Base-by-base conservation (phyloP, 2,113 vertebrate genomes). In the Zosterops hypoxanthus region DNA sequence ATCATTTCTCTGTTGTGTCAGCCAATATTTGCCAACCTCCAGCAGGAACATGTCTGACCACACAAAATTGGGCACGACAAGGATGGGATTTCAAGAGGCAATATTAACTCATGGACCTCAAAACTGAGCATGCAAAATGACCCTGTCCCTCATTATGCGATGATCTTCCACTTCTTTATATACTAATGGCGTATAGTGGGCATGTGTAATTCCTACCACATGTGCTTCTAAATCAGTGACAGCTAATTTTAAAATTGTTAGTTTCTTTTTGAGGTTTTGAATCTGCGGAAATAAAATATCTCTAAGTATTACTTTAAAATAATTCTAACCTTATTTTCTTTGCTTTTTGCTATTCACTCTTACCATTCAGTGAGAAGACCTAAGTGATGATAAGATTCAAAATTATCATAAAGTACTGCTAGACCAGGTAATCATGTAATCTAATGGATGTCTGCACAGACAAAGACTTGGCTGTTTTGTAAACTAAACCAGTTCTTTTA, bases 31-130 rank as follows among this genome's bases (percentile, higher is more conserved):
- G 18, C 19, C 65, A 55, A 4, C 8, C 6, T 73, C 24, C 49
- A 86, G 39, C 31, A 41, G 24, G 42, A 73, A 33, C 3, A 5
- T 0, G 0, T 31, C 47, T 33, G 10, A 53, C 11, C 14, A 8
- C 13, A 68, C 6, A 39, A 53, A 81, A 71, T 5, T 7, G 11
- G 5, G 12, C 20, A 29, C 21, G 23, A 52, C 29, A 41, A 71
- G 6, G 5, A 56, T 19, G 4, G 4, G 4, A 49, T 33, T 63
- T 55, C 39, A 69, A 55, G 31, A 77, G 6, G 8, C 33, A 18
- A 12, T 53, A n/a, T 14, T 39, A 41, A 47, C 33, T 28, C 4
- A 4, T 8, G 13, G 24, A 33, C n/a, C 18, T 68, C 6, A 9
- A 47, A 44, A 23, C 21, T n/a, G 13, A 63, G 5, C 6, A 65